These are phyloP conservation scores for Empis livida DNA, from an alignment of 2,888 invertebrate species.

Conservation along the genomic window DNA sequence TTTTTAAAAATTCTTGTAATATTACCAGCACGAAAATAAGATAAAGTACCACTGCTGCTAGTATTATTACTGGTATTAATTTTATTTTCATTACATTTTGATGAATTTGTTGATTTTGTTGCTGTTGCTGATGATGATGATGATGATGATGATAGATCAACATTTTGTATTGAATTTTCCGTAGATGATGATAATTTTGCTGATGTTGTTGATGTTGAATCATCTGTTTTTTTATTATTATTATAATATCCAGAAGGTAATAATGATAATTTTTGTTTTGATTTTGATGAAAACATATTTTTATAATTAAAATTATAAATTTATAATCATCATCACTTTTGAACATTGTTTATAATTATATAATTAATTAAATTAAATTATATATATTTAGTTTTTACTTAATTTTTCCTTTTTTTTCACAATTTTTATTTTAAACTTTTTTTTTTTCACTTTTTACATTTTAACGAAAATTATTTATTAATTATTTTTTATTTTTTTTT, in stretches of 20 bases:
- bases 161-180: neutral
- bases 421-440: too few species aligned
- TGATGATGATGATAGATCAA: neutral
- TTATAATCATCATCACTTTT: slow-evolving; percentile 5
- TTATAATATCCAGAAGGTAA: neutral
- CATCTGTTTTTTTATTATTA: neutral
- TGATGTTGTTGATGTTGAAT: neutral
- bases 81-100: slow-evolving; percentile 2
- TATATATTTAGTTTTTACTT: too few species aligned
- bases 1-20: slow-evolving; percentile 15
- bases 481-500: too few species aligned
- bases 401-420: too few species aligned
- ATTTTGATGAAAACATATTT: slow-evolving; percentile 9
- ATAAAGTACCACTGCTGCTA: slow-evolving; percentile 5
- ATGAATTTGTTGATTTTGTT: slow-evolving; percentile 7
- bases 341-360: slow-evolving; percentile 3
- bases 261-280: slow-evolving; percentile 9
- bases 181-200: neutral
- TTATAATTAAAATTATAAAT: neutral
- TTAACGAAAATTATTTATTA: too few species aligned
- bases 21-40: slow-evolving; percentile 13
- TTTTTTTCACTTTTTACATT: too few species aligned
- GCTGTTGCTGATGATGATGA: neutral
- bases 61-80: slow-evolving; percentile 1
- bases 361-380: too few species aligned